These are phyloP conservation scores for Dicentrarchus labrax DNA, from an alignment of 2,113 vertebrate genomes.

Conservation along the genomic window DNA sequence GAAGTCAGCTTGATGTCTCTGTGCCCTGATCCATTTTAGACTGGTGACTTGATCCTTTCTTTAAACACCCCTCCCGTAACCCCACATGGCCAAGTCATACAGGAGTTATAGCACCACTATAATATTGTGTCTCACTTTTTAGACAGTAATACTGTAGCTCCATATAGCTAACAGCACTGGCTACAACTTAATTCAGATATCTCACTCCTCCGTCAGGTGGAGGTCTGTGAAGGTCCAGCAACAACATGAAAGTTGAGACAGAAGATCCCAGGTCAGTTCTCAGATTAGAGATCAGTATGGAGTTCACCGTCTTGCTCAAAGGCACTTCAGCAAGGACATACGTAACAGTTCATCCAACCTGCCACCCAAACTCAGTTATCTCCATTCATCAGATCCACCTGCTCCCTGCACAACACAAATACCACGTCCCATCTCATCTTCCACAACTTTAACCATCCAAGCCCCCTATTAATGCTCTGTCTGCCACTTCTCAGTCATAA, in stretches of 20 bases:
- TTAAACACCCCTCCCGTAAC: not conserved
- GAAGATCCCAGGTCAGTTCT: not conserved
- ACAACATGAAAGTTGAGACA: slow-evolving; percentile 10
- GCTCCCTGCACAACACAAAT: not conserved
- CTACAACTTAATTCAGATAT: not conserved
- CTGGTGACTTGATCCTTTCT: slow-evolving; percentile 42
- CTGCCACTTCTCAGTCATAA: not conserved
- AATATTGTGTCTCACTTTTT: slow-evolving; percentile 2
- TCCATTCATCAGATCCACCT: not conserved
- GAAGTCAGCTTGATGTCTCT: not conserved
- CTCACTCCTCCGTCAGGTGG: not conserved
- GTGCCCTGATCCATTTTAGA: slow-evolving; percentile 22
- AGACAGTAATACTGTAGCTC: slow-evolving; percentile 2
- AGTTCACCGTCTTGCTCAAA: not conserved
- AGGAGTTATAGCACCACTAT: slow-evolving; percentile 16
- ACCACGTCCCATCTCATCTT: not conserved
- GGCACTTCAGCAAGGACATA: not conserved
- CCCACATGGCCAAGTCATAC: slow-evolving; percentile 15
- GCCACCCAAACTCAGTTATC: not conserved
- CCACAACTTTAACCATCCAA: not conserved
- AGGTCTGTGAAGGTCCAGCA: slow-evolving; percentile 1
- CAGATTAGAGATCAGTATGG: not conserved
- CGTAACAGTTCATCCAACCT: not conserved
- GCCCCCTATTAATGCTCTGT: too few relatives aligned
- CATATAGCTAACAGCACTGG: not conserved